Conservation (phyloP, 1,140 invertebrate genomes). For the Ceratosolen fusciceps region DNA sequence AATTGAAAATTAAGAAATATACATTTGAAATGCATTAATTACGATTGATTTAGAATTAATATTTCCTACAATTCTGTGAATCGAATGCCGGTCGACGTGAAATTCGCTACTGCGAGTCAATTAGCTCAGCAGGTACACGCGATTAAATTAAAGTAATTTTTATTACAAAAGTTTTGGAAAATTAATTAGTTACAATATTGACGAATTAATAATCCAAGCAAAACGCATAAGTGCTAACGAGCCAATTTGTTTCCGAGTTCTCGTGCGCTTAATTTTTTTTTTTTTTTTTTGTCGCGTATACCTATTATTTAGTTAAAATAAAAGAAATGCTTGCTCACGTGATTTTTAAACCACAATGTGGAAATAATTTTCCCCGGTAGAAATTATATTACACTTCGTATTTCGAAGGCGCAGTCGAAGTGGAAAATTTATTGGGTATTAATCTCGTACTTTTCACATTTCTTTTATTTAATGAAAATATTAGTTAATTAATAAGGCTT, state of each 20-base stretch:
- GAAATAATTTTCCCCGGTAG: background rate
- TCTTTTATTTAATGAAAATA: too few relatives aligned
- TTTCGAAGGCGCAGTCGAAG: background rate
- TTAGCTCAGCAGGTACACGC: background rate
- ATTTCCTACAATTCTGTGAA: too few relatives aligned
- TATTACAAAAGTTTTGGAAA: slow-evolving; percentile 27
- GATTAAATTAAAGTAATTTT: slow-evolving; percentile 9
- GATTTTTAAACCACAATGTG: background rate
- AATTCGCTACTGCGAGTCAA: background rate
- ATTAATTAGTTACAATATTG: slow-evolving; percentile 29
- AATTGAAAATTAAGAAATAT: too few relatives aligned
- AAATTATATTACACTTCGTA: background rate
- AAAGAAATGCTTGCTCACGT: background rate
- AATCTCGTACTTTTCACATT: too few relatives aligned
- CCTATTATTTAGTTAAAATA: background rate
- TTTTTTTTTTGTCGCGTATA: background rate
- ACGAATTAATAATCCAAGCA: background rate
- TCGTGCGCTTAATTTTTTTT: background rate
- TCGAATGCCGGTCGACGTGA: too few relatives aligned
- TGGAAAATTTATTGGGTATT: too few relatives aligned
- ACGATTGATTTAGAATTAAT: background rate
- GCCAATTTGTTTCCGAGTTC: background rate
- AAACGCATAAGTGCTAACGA: background rate
- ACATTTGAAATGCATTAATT: background rate
- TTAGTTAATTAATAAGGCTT: too few relatives aligned